Conservation (phyloP, 2,113 vertebrate genomes). For the Ptyas mucosa region DNA sequence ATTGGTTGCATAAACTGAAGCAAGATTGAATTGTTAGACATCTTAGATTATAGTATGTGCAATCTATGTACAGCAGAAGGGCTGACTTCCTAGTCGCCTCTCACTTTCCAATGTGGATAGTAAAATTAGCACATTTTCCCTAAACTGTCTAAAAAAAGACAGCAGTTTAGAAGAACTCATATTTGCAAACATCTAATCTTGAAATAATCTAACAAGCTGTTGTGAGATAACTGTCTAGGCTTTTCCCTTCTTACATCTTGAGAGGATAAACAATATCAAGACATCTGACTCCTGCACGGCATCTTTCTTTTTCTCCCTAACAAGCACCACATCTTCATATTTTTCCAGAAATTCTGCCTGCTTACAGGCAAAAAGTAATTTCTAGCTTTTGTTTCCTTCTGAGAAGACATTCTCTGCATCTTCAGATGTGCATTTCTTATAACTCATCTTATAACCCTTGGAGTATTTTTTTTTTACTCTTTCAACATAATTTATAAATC, state of each 20-base stretch:
- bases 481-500: not conserved
- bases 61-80: conserved; percentile 1
- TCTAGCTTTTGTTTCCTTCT: not conserved
- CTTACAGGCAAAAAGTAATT: not conserved
- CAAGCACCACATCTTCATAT: not conserved
- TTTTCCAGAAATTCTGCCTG: not conserved
- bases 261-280: not conserved
- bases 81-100: conserved; percentile 15
- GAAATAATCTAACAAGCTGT: conserved; percentile 46
- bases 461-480: not conserved
- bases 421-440: not conserved
- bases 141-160: conserved; percentile 2
- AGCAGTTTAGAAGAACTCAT: conserved; percentile 46
- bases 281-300: not conserved
- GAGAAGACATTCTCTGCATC: not conserved
- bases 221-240: conserved; percentile 6
- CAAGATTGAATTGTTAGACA: not conserved
- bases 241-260: not conserved
- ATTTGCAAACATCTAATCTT: conserved; percentile 61
- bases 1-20: not conserved
- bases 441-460: not conserved
- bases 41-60: rapidly evolving
- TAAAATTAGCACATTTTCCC: conserved; percentile 55
- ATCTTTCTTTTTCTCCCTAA: not conserved
- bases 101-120: conserved; percentile 20